Base-by-base conservation (phyloP, 2,797 vertebrate genomes). In the Rhodeus uyekii region DNA sequence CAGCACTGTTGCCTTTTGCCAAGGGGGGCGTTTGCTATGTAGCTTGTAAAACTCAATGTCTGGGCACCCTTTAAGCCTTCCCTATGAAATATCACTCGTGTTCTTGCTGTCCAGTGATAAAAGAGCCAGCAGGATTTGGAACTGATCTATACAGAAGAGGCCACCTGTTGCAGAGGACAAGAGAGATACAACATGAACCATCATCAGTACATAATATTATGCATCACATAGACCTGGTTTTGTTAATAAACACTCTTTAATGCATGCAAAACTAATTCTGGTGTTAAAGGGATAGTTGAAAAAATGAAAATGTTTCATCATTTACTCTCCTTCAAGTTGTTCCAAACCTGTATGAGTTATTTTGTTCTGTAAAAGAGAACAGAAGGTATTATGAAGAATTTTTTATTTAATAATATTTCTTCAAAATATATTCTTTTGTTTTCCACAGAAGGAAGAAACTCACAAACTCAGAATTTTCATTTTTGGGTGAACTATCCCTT, bases 121-220 rank as follows among this genome's bases (percentile, higher is more conserved):
- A 90, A 86, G 88, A 89, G 86, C 89, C 89, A 86, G 83, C 72
- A 79, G 86, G 89, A 91, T 90, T 91, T 89, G 90, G 89, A 92
- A 92, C 86, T 90, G 90, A 93, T 92, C 89, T 87, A 60, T 60
- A 86, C 83, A 88, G 90, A 90, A 93, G 88, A 91, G 92, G 91
- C 89, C 91, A 94, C 93, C 92, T 94, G 94, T 93, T 93, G 86
- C 77, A 80, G 69, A 74, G 71, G 75, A 85, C 78, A 65, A 76
- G 58, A 58, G 69, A 77, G 50, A 75, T 65, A 74, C 24, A 77
- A 82, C 73, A 32, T 64, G 78, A 85, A 69, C 77, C 64, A 87
- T 74, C 67, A 86, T 87, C 67, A 39, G 34, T n/a, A 39, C 27
- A 63, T 65, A 86, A 80, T 64, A 87, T 80, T 60, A 76, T 61